Evolutionary conservation across 1,140 invertebrate genomes (phyloP).

Genomic region (Nasonia giraulti): DNA sequence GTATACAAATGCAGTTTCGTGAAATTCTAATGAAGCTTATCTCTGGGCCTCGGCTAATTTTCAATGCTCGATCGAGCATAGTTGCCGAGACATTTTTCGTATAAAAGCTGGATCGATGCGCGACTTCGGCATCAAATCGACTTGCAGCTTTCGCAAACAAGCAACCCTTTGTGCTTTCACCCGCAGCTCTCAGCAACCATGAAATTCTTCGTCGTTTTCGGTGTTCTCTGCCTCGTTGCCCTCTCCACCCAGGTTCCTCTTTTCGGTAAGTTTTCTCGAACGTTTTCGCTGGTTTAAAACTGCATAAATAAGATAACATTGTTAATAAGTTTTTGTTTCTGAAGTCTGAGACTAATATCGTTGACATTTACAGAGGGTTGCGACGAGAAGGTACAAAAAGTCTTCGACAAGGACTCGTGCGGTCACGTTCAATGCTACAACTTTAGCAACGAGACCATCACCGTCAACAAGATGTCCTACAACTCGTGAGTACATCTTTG

Average conservation of each 20-base stretch:
- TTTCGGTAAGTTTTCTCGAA: not conserved
- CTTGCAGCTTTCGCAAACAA: not conserved
- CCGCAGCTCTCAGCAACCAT: not conserved
- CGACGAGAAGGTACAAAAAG: no score
- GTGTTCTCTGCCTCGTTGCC: slow-evolving; percentile 18
- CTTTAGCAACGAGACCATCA: not conserved
- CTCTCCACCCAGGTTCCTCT: not conserved
- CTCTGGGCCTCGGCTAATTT: not conserved
- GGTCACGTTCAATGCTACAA: not conserved
- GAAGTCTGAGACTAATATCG: not conserved
- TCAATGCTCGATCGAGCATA: not conserved
- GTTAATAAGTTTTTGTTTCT: not conserved
- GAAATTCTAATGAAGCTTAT: not conserved
- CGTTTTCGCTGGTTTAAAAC: not conserved
- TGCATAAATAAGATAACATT: not conserved
- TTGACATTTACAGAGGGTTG: not conserved
- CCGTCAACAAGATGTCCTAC: not conserved
- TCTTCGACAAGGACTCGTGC: not conserved
- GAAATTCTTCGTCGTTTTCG: slow-evolving; percentile 14
- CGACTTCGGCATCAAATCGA: not conserved
- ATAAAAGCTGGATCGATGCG: not conserved
- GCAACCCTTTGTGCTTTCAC: not conserved
- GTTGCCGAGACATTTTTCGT: not conserved
- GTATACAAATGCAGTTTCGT: no score
- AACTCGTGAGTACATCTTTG: not conserved